Conservation (phyloP, 1,140 invertebrate genomes). For the Drosophila hydei region DNA sequence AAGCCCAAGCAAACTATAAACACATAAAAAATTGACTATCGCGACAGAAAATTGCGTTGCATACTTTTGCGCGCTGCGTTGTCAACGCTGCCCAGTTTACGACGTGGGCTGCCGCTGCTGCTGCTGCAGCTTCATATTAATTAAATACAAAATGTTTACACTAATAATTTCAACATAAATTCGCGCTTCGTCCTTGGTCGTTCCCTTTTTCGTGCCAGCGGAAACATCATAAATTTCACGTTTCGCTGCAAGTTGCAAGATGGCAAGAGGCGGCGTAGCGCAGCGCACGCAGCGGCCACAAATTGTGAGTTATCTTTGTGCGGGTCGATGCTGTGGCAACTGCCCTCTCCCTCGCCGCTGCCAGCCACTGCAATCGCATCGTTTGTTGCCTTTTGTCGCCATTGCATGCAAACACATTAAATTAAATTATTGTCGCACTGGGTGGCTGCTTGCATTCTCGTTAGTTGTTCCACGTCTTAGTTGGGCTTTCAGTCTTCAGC, state of each 20-base stretch:
- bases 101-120: conserved; percentile 2
- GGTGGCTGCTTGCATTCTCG: conserved; percentile 40
- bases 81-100: conserved; percentile 42
- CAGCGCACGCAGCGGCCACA: conserved; percentile 64
- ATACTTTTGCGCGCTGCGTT: conserved; percentile 54
- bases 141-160: conserved; percentile 83
- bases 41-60: conserved; percentile 35
- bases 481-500: conserved; percentile 55
- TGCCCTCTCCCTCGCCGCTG: not conserved
- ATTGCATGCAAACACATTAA: conserved; percentile 81
- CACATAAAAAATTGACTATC: conserved; percentile 34
- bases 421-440: conserved; percentile 77
- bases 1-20: conserved; percentile 40
- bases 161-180: conserved; percentile 78
- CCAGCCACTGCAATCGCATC: conserved; percentile 13
- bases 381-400: conserved; percentile 42
- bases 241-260: conserved; percentile 50
- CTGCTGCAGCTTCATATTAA: conserved; percentile 59
- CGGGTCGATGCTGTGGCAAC: conserved; percentile 42
- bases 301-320: conserved; percentile 77
- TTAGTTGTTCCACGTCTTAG: conserved; percentile 46
- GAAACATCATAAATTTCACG: conserved; percentile 69
- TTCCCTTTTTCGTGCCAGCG: conserved; percentile 12
- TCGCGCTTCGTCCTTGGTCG: not conserved
- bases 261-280: conserved; percentile 20